Percentiles rank a stretch among this genome's conserved stretches.
Conservation (phyloP, 1,140 invertebrate genomes). For the Drosophila sproati region DNA sequence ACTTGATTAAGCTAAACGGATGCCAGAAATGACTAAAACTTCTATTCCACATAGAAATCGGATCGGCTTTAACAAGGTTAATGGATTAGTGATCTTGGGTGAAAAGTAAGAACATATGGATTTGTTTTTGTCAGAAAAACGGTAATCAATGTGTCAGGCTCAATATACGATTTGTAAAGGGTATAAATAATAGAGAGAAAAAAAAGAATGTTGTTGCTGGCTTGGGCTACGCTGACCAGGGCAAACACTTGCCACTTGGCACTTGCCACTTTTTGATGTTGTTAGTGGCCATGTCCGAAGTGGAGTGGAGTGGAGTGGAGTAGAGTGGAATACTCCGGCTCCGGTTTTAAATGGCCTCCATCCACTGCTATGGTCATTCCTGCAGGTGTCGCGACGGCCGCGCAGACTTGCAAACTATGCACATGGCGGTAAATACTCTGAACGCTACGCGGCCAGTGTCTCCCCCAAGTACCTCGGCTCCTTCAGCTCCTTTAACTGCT, state of each 20-base stretch:
- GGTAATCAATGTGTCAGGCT: too few relatives aligned
- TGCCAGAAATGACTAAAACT: too few relatives aligned
- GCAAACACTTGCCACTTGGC: slow-evolving; percentile 78
- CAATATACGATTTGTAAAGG: background rate
- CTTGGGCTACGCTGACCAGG: slow-evolving; percentile 54
- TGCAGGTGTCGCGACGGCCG: slow-evolving; percentile 69
- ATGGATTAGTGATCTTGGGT: too few relatives aligned
- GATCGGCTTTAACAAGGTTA: too few relatives aligned
- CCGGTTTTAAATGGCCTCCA: background rate
- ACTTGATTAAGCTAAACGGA: too few relatives aligned
- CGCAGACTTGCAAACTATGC: slow-evolving; percentile 80
- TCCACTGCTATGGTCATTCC: slow-evolving; percentile 48
- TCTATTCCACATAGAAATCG: too few relatives aligned
- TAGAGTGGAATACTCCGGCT: background rate
- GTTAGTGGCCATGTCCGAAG: slow-evolving; percentile 75
- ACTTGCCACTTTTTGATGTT: slow-evolving; percentile 79
- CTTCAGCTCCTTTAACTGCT: background rate
- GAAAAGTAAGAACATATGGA: too few relatives aligned
- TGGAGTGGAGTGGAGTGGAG: background rate
- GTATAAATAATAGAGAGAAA: slow-evolving; percentile 9
- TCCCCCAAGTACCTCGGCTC: background rate
- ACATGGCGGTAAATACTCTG: slow-evolving; percentile 79
- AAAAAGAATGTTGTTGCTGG: slow-evolving; percentile 35
- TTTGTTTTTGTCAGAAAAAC: background rate
- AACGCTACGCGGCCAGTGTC: slow-evolving; percentile 65